A percentile compares a stretch with the other conserved stretches of the same genome.
phyloP scores from a whole-genome alignment of 2,888 invertebrate genomes.

The Schrankia costaestrigalis region DNA sequence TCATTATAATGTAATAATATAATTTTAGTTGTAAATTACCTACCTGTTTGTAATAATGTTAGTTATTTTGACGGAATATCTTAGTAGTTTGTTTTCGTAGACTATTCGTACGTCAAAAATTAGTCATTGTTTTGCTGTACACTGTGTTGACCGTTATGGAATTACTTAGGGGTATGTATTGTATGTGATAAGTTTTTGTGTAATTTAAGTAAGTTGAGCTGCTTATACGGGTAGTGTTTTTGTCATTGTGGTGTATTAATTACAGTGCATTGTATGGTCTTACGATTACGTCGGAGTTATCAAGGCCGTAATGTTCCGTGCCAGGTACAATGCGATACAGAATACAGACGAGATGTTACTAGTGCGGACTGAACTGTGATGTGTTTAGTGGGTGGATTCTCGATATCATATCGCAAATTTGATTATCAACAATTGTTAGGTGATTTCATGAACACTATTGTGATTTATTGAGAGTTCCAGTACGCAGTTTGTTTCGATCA shows the following conservation, averaged over 20 bases:
- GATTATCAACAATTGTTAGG: slow-evolving; percentile 20
- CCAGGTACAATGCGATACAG: slow-evolving; percentile 60
- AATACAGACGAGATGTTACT: slow-evolving; percentile 35
- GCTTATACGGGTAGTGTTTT: no score
- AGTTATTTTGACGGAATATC: neutral
- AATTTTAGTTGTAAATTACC: no score
- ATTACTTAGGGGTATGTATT: slow-evolving; percentile 28
- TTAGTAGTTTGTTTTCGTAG: neutral
- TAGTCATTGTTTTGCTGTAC: no score
- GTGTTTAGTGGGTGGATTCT: slow-evolving; percentile 64
- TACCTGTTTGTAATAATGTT: no score
- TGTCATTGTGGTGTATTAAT: no score
- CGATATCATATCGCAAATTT: slow-evolving; percentile 48
- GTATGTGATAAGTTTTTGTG: neutral
- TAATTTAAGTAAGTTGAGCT: no score
- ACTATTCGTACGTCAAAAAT: slow-evolving; percentile 15
- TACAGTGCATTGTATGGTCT: no score
- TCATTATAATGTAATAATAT: no score
- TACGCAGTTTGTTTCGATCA: slow-evolving; percentile 29
- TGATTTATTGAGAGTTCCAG: slow-evolving; percentile 10
- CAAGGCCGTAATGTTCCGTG: slow-evolving; percentile 72
- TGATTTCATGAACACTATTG: slow-evolving; percentile 14
- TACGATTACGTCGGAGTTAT: slow-evolving; percentile 56
- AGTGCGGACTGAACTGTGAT: slow-evolving; percentile 39
- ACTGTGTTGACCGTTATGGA: slow-evolving; percentile 21